Conservation (phyloP, 2,113 vertebrate species). For the Lamprotornis superbus region DNA sequence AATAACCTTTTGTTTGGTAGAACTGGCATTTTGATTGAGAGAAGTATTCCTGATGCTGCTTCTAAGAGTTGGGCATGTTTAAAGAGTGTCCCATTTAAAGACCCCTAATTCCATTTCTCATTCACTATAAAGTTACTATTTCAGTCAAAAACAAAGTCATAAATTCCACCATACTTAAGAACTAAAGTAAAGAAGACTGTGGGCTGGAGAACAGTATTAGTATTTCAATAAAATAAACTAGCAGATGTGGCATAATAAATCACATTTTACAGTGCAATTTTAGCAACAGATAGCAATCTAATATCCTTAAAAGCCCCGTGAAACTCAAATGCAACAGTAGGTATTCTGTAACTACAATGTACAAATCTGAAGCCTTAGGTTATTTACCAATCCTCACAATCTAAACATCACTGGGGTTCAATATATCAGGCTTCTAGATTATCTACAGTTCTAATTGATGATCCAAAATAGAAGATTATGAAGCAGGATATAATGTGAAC, state of each 20-base stretch:
- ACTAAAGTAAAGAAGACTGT: not conserved
- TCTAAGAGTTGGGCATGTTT: not conserved
- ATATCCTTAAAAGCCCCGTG: slow-evolving; percentile 16
- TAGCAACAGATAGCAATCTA: slow-evolving; percentile 27
- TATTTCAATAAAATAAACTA: slow-evolving; percentile 38
- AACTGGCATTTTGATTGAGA: not conserved
- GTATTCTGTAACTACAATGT: not conserved
- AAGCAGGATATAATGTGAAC: not conserved
- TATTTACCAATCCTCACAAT: slow-evolving; percentile 20
- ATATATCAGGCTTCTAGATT: not conserved
- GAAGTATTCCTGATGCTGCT: not conserved
- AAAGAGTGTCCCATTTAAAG: not conserved
- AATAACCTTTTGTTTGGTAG: not conserved
- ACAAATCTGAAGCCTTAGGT: not conserved
- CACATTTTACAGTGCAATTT: slow-evolving; percentile 35
- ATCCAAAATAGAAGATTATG: not conserved
- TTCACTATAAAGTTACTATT: not conserved
- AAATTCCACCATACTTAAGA: not conserved
- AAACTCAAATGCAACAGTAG: slow-evolving; percentile 19
- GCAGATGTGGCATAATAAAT: slow-evolving; percentile 7
- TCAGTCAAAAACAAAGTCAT: not conserved
- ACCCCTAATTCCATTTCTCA: not conserved
- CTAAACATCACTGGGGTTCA: not conserved
- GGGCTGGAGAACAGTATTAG: not conserved
- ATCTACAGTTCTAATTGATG: not conserved